These are phyloP conservation scores for Pteropus rufus DNA, from an alignment of 2,797 vertebrate species.

Conservation along the genomic window DNA sequence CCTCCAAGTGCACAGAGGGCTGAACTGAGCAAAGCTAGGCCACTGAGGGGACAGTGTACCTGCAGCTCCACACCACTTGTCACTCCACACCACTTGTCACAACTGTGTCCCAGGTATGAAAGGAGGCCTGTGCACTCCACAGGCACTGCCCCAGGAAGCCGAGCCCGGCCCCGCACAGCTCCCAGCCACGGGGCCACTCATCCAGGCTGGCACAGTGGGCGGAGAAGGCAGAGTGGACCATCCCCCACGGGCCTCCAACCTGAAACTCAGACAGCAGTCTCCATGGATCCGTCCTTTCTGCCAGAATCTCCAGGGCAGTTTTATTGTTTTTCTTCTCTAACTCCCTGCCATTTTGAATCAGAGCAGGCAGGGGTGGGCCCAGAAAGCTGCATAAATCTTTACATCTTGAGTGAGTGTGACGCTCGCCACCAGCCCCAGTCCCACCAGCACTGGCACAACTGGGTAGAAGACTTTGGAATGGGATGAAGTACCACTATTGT, in stretches of 20 bases:
- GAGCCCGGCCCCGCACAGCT: fast-evolving
- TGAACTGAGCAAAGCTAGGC: background rate
- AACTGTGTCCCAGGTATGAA: background rate
- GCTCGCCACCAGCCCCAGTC: background rate
- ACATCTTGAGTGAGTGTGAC: background rate
- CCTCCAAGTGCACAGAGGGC: background rate
- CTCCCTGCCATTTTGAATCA: background rate
- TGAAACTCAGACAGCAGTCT: fast-evolving
- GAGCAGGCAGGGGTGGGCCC: background rate
- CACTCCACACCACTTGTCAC: fast-evolving
- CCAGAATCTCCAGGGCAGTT: background rate
- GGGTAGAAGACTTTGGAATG: background rate
- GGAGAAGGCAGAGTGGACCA: background rate
- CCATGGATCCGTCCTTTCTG: fast-evolving
- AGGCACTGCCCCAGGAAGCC: background rate
- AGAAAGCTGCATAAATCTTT: background rate
- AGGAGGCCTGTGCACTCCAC: background rate
- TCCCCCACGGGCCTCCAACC: background rate
- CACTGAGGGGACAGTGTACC: background rate
- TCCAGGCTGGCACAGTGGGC: background rate
- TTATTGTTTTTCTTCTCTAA: background rate
- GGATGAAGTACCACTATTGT: fast-evolving
- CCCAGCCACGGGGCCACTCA: background rate
- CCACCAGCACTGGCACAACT: background rate
- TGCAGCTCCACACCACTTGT: background rate